Evolutionary conservation across 2,113 vertebrate genomes (phyloP).

Genomic region (Himantopus leucocephalus): DNA sequence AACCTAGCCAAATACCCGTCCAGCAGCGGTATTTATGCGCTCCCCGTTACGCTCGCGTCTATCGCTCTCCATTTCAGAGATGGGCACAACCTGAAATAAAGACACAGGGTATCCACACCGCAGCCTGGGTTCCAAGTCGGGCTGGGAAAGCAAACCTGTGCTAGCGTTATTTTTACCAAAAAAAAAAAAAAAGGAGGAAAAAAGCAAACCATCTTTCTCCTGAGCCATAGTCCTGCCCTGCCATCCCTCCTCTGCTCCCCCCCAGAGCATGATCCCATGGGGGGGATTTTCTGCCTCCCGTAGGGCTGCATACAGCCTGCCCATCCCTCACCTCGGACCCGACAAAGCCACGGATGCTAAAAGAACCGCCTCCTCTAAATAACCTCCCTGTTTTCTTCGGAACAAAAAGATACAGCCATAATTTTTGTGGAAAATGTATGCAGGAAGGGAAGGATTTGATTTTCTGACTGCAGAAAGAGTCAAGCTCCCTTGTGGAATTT

Average conservation of each 20-base stretch:
- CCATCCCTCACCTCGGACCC: not conserved
- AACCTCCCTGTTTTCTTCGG: not conserved
- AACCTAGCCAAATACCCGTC: not conserved
- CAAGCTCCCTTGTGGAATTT: not conserved
- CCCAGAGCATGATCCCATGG: too few species aligned
- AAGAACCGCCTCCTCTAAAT: not conserved
- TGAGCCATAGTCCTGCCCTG: not conserved
- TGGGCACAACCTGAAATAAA: not conserved
- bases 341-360: not conserved
- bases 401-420: not conserved
- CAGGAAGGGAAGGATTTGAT: not conserved
- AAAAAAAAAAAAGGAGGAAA: not conserved
- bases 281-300: not conserved
- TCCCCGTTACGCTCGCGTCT: rapidly evolving
- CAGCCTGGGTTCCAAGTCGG: not conserved
- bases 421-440: not conserved
- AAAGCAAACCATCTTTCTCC: not conserved
- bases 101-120: not conserved
- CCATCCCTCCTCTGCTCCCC: not conserved
- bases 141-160: not conserved
- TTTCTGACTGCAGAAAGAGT: not conserved
- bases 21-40: too few species aligned
- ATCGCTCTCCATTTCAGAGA: not conserved
- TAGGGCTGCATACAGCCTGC: not conserved
- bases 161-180: not conserved